Conservation (phyloP, 1,140 invertebrate species). For the Paraescarpia echinospica region DNA sequence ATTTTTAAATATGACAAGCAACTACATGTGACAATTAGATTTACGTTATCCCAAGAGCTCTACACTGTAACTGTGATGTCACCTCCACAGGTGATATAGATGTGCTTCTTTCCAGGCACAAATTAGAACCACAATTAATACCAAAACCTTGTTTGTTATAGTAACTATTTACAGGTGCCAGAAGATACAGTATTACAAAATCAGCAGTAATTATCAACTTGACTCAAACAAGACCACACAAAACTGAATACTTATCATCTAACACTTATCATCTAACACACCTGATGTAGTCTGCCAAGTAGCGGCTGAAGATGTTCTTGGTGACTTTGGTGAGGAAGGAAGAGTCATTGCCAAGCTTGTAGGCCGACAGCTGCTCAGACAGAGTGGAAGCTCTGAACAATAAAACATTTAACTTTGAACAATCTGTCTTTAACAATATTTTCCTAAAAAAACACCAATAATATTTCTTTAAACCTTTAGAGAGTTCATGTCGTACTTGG, state of each 20-base stretch:
- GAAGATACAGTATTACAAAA: not conserved
- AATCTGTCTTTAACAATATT: not conserved
- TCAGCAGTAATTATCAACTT: not conserved
- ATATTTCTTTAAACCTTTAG: not conserved
- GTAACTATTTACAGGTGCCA: not conserved
- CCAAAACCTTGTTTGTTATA: constrained; percentile 18
- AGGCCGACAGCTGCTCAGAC: constrained; percentile 70
- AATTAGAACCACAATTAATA: not conserved
- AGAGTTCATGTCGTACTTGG: not conserved
- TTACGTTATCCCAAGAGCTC: not conserved
- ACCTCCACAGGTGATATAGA: constrained; percentile 24
- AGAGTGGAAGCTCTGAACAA: constrained; percentile 69
- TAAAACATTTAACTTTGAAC: constrained; percentile 20
- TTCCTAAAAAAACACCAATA: not conserved
- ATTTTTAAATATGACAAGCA: no score
- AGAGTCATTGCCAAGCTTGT: constrained; percentile 80
- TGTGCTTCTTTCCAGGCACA: not conserved
- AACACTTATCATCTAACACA: constrained; percentile 57
- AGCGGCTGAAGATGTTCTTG: constrained; percentile 79
- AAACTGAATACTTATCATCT: not conserved
- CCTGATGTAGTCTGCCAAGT: constrained; percentile 77
- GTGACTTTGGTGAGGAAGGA: constrained; percentile 79
- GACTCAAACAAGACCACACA: not conserved
- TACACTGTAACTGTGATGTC: not conserved
- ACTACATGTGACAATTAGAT: not conserved